Evolutionary conservation across 2,113 vertebrate genomes (phyloP).

Genomic region (Phycodurus eques): DNA sequence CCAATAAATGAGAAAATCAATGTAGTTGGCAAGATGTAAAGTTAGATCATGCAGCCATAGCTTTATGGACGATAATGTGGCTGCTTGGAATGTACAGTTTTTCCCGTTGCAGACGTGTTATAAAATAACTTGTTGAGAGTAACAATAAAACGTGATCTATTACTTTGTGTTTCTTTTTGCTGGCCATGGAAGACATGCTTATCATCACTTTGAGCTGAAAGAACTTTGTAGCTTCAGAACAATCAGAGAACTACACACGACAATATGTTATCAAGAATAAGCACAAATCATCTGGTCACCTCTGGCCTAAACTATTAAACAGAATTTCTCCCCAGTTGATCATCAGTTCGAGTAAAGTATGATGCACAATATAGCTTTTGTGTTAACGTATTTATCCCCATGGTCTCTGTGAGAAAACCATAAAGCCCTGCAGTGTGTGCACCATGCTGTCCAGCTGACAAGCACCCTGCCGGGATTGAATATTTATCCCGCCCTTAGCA

Average conservation of each 20-base stretch:
- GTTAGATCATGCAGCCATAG: no score
- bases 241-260: neutral
- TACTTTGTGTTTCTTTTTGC: neutral
- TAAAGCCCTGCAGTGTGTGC: conserved; percentile 47
- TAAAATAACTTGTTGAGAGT: no score
- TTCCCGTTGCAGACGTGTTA: no score
- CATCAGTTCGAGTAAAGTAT: conserved; percentile 23
- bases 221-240: neutral
- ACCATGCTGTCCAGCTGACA: conserved; percentile 28
- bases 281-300: conserved; percentile 17
- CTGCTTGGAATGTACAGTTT: no score
- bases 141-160: no score
- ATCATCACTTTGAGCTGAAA: neutral
- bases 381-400: conserved; percentile 32
- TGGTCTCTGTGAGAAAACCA: conserved; percentile 29
- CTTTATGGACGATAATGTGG: no score
- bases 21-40: no score
- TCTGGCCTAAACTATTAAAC: conserved; percentile 22
- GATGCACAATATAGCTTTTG: conserved; percentile 40
- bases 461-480: conserved; percentile 40
- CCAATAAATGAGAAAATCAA: no score
- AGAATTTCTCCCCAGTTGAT: conserved; percentile 30
- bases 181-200: neutral
- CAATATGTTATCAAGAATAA: neutral
- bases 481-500: conserved; percentile 55